phyloP scores from a whole-genome alignment of 2,888 invertebrate species.

The Harmothoe impar region DNA sequence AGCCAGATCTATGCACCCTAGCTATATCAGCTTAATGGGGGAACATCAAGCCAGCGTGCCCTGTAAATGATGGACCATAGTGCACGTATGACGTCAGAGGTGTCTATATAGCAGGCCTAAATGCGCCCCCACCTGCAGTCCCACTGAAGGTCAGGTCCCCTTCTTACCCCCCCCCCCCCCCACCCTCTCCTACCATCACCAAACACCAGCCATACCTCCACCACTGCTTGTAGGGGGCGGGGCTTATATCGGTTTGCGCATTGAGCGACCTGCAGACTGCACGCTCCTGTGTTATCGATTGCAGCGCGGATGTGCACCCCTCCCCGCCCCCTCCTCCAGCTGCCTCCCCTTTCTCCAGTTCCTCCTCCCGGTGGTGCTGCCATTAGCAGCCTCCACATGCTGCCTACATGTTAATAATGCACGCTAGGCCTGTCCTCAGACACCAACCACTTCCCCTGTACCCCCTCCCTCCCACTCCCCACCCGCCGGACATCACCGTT shows the following conservation, averaged over 20 bases:
- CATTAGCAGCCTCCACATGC: constrained; percentile 6
- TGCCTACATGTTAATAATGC: not conserved
- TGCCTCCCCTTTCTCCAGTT: not conserved
- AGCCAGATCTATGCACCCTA: too few species aligned
- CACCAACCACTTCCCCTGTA: not conserved
- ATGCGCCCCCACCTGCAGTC: too few species aligned
- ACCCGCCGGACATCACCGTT: not conserved
- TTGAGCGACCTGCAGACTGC: constrained; percentile 1
- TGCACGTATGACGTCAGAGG: too few species aligned
- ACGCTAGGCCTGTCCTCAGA: not conserved
- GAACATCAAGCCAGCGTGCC: too few species aligned
- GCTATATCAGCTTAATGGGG: too few species aligned
- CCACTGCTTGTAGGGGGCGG: too few species aligned
- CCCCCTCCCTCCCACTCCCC: too few species aligned
- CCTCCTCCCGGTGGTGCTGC: not conserved
- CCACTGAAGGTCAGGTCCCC: too few species aligned
- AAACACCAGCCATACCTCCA: not conserved
- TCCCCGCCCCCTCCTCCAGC: not conserved
- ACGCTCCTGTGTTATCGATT: constrained; percentile 19
- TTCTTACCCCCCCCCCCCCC: too few species aligned
- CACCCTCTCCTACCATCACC: not conserved
- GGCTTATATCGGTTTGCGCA: not conserved
- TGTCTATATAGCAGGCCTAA: too few species aligned
- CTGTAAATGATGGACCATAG: too few species aligned
- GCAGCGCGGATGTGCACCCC: not conserved